Conservation (phyloP, 2,888 invertebrate species). For the Cacoxenus indagator region DNA sequence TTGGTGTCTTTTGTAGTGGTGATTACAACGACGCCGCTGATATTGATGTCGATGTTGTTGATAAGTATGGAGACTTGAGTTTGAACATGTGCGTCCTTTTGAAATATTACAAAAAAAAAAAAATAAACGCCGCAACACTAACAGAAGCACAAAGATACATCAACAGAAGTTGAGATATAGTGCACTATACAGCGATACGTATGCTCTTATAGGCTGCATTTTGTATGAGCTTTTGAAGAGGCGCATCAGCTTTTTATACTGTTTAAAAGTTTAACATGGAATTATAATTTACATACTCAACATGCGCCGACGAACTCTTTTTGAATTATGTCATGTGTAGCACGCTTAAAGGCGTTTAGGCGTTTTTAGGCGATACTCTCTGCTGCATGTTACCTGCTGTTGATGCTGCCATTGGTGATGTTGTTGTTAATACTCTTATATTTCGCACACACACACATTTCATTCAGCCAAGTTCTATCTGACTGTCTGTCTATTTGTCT, state of each 20-base stretch:
- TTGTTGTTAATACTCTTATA: not conserved
- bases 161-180: not conserved
- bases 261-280: constrained; percentile 12
- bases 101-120: constrained; percentile 4
- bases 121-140: not conserved
- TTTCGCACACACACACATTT: not conserved
- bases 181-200: not conserved
- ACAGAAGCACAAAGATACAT: not conserved
- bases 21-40: constrained; percentile 21
- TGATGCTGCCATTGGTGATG: not conserved
- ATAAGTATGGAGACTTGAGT: not conserved
- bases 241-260: constrained; percentile 13
- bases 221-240: constrained; percentile 5
- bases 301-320: not conserved
- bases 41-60: constrained; percentile 36
- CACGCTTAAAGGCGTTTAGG: constrained; percentile 13
- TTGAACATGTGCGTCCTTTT: not conserved
- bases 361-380: not conserved
- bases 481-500: not conserved
- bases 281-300: constrained; percentile 15
- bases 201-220: not conserved
- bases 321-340: not conserved
- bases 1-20: constrained; percentile 14
- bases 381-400: too few species aligned
- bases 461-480: not conserved